phyloP scores from a whole-genome alignment of 2,888 invertebrate species.

The Lasioglossum pauxillum region DNA sequence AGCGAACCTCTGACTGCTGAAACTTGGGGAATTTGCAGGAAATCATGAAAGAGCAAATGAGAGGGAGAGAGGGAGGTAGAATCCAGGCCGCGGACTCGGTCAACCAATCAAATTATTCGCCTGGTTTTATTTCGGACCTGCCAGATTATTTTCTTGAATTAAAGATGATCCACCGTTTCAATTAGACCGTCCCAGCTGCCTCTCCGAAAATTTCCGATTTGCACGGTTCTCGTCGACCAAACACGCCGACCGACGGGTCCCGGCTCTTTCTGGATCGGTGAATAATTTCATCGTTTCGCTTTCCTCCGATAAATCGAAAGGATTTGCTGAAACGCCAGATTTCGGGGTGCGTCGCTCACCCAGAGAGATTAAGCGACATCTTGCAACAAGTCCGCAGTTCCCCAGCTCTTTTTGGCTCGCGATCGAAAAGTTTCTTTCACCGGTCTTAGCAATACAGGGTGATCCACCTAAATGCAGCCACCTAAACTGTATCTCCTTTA shows the following conservation, averaged over 20 bases:
- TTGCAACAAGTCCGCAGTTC: background rate
- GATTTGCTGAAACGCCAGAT: background rate
- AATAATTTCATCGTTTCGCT: constrained; percentile 9
- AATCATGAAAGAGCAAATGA: background rate
- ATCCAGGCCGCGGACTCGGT: background rate
- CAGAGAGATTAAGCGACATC: background rate
- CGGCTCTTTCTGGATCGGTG: background rate
- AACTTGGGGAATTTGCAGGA: constrained; percentile 30
- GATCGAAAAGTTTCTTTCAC: background rate
- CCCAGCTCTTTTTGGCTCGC: background rate
- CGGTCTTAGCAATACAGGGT: too few relatives aligned
- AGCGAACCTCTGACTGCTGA: constrained; percentile 15
- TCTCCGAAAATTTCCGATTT: background rate
- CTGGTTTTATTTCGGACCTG: constrained; percentile 30
- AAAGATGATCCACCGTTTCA: constrained; percentile 38
- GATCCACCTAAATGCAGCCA: too few relatives aligned
- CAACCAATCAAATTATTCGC: constrained; percentile 30
- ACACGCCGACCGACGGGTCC: background rate
- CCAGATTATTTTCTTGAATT: constrained; percentile 41
- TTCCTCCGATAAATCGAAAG: background rate
- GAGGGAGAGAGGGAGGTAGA: background rate
- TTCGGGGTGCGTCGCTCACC: background rate
- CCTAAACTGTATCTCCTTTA: too few relatives aligned
- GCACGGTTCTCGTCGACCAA: background rate
- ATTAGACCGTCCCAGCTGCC: constrained; percentile 27